Conservation (phyloP, 2,888 invertebrate genomes). For the Deilephila elpenor region DNA sequence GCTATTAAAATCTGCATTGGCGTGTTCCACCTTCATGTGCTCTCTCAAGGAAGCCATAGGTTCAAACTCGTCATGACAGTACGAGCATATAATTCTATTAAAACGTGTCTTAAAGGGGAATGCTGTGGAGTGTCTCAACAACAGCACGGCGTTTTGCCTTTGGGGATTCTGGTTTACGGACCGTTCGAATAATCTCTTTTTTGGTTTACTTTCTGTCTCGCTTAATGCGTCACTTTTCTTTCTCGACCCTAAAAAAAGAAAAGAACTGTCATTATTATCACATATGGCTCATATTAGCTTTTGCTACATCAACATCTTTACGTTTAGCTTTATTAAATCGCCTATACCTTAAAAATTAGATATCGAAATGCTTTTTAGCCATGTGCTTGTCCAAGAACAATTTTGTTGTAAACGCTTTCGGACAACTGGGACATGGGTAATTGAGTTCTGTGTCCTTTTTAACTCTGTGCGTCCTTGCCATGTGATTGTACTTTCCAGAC, state of each 20-base stretch:
- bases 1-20: slow-evolving; percentile 73
- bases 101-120: slow-evolving; percentile 79
- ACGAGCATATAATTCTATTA: slow-evolving; percentile 77
- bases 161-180: slow-evolving; percentile 80
- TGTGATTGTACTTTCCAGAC: slow-evolving; percentile 78
- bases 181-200: slow-evolving; percentile 80
- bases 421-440: slow-evolving; percentile 79
- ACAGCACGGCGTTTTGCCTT: slow-evolving; percentile 76
- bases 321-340: slow-evolving; percentile 21
- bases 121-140: slow-evolving; percentile 74
- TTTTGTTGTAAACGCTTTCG: slow-evolving; percentile 82
- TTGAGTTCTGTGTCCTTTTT: slow-evolving; percentile 76
- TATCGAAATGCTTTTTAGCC: slow-evolving; percentile 81
- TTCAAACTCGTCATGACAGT: slow-evolving; percentile 77
- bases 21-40: slow-evolving; percentile 69
- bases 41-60: slow-evolving; percentile 70
- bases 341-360: slow-evolving; percentile 44
- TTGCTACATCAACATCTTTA: neutral
- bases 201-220: slow-evolving; percentile 73
- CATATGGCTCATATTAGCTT: slow-evolving; percentile 14
- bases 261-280: slow-evolving; percentile 64
- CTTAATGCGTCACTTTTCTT: slow-evolving; percentile 70
- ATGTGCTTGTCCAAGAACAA: slow-evolving; percentile 83
- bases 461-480: slow-evolving; percentile 73
- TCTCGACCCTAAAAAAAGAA: slow-evolving; percentile 80